phyloP scores from a whole-genome alignment of 2,797 vertebrate genomes.

The Neosalanx taihuensis region DNA sequence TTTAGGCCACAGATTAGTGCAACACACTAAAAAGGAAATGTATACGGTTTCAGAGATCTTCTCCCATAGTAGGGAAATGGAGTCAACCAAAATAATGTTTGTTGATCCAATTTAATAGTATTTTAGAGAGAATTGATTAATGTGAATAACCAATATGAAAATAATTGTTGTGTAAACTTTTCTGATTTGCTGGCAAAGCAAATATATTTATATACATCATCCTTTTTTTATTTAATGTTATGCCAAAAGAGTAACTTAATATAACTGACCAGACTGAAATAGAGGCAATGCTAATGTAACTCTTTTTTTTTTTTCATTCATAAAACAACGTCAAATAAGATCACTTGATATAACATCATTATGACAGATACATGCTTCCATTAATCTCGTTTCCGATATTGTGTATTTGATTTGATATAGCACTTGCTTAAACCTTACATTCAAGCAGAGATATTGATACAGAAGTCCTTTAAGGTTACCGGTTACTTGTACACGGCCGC shows the following conservation, averaged over 20 bases:
- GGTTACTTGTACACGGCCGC: background rate
- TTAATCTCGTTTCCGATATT: background rate
- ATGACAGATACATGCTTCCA: slow-evolving; percentile 10
- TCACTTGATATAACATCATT: background rate
- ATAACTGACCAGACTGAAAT: slow-evolving; percentile 17
- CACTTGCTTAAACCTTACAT: slow-evolving; percentile 3
- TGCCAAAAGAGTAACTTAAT: slow-evolving; percentile 50
- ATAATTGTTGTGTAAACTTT: slow-evolving; percentile 43
- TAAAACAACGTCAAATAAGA: slow-evolving; percentile 13
- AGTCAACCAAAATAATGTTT: slow-evolving; percentile 2
- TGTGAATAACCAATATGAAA: slow-evolving; percentile 22
- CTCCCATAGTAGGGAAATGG: background rate
- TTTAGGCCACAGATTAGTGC: slow-evolving; percentile 1
- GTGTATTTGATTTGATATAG: background rate
- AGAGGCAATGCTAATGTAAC: background rate
- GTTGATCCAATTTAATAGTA: slow-evolving; percentile 10
- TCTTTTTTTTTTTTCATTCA: slow-evolving; percentile 9
- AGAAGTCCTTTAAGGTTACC: background rate
- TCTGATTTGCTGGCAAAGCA: slow-evolving; percentile 30
- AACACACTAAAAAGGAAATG: background rate
- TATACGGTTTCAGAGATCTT: background rate
- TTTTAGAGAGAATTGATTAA: slow-evolving; percentile 8
- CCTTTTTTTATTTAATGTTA: slow-evolving; percentile 47
- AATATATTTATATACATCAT: slow-evolving; percentile 33
- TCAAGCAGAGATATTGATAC: background rate